These are phyloP conservation scores for Sylvicapra grimmia DNA, from an alignment of 2,113 vertebrate genomes.

Conservation along the genomic window DNA sequence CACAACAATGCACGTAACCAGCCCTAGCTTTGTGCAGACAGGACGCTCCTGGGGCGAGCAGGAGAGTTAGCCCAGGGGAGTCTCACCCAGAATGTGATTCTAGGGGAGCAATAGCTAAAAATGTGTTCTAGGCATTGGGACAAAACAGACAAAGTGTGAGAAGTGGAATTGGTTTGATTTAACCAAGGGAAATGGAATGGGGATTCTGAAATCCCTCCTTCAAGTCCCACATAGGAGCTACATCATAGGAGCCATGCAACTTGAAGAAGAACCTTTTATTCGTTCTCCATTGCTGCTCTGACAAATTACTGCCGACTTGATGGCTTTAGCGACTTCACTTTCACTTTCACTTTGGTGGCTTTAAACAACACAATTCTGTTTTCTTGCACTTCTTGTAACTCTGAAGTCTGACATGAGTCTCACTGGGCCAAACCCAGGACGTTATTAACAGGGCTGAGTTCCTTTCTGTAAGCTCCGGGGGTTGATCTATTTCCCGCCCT, in stretches of 20 bases:
- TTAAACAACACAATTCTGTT: background rate
- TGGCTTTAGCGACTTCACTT: background rate
- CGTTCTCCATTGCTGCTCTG: background rate
- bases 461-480: background rate
- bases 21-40: background rate
- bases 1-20: background rate
- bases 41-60: background rate
- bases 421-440: background rate
- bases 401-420: background rate
- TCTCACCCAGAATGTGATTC: background rate
- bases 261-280: background rate
- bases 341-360: background rate
- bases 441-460: background rate
- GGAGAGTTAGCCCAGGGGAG: background rate
- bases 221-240: background rate
- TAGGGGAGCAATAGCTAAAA: background rate
- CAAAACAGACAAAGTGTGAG: background rate
- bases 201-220: background rate
- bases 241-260: background rate
- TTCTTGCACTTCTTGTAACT: background rate
- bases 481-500: background rate
- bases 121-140: background rate
- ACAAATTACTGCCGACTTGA: background rate
- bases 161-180: background rate
- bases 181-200: background rate